A percentile compares a stretch with the other conserved stretches of the same genome.
Evolutionary conservation across 2,888 invertebrate species (phyloP).

Genomic region (Erebia epiphron): DNA sequence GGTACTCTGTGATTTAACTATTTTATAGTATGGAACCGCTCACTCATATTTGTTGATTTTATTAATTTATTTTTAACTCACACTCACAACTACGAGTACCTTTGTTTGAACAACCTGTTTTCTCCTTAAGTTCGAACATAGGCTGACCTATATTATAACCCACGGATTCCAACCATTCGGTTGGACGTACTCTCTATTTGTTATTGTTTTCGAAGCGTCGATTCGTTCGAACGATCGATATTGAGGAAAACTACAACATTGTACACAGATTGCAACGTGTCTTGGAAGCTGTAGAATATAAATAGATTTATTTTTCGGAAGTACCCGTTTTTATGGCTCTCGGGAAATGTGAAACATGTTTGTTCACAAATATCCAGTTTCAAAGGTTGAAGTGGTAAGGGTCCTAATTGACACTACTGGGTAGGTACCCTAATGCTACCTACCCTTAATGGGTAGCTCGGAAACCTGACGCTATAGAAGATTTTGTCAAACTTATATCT

Average conservation of each 20-base stretch:
- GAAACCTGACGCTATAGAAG: no score
- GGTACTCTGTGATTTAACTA: no score
- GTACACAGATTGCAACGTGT: slow-evolving; percentile 14
- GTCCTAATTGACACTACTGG: no score
- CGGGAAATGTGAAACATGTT: not conserved
- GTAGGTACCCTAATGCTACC: no score
- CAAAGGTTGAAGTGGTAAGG: not conserved
- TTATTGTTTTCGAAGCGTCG: slow-evolving; percentile 28
- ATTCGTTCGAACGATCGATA: slow-evolving; percentile 17
- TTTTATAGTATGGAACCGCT: no score
- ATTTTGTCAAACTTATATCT: no score
- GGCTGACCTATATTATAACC: slow-evolving; percentile 27
- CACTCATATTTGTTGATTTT: no score
- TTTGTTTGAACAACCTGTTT: not conserved
- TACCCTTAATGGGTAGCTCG: no score
- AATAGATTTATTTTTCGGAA: slow-evolving; percentile 20
- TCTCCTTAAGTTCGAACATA: not conserved
- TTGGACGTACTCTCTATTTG: slow-evolving; percentile 16
- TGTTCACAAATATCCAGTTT: not conserved
- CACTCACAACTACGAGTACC: no score
- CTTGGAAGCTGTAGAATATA: slow-evolving; percentile 28
- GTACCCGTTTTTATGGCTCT: slow-evolving; percentile 4
- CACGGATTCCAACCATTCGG: slow-evolving; percentile 18
- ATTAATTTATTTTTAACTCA: no score
- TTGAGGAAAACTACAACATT: slow-evolving; percentile 29